Percentiles rank a stretch among this genome's conserved stretches.
Evolutionary conservation across 2,113 vertebrate genomes (phyloP).

Genomic region (Neoarius graeffei): DNA sequence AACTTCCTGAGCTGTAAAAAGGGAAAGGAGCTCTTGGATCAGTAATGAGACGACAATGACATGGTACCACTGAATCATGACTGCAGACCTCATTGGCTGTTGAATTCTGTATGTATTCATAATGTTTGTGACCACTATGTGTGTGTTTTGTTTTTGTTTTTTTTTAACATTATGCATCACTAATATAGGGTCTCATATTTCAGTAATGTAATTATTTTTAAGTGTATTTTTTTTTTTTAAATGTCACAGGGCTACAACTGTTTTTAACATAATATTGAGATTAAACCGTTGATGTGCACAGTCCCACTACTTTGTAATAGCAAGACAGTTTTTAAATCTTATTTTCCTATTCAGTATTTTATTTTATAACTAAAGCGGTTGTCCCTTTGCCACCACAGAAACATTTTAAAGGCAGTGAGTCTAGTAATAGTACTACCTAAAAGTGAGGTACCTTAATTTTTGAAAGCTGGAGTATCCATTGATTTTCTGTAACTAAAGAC

Average conservation of each 20-base stretch:
- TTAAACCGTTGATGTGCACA: conserved; percentile 19
- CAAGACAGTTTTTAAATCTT: conserved; percentile 15
- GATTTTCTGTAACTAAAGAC: conserved; percentile 31
- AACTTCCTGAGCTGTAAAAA: conserved; percentile 47
- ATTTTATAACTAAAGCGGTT: conserved; percentile 25
- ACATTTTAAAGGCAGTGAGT: conserved; percentile 10
- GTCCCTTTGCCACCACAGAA: conserved; percentile 7
- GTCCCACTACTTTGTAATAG: conserved; percentile 13
- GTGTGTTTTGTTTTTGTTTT: conserved; percentile 11
- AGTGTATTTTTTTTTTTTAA: conserved; percentile 41
- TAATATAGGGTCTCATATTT: conserved; percentile 53
- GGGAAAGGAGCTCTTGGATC: conserved; percentile 36
- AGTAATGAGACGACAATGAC: conserved; percentile 40
- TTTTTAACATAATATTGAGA: conserved; percentile 35
- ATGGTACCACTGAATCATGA: conserved; percentile 46
- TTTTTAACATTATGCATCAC: conserved; percentile 51
- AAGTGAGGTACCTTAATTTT: conserved; percentile 32
- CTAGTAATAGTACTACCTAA: conserved; percentile 33
- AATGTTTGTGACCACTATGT: conserved; percentile 67
- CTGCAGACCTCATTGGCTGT: conserved; percentile 36
- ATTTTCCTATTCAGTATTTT: conserved; percentile 31
- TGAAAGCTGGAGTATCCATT: conserved; percentile 14
- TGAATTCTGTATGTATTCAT: conserved; percentile 53
- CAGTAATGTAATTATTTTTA: conserved; percentile 39
- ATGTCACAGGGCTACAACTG: conserved; percentile 49